Conservation (phyloP, 2,888 invertebrate genomes). For the Hartigia nigra region DNA sequence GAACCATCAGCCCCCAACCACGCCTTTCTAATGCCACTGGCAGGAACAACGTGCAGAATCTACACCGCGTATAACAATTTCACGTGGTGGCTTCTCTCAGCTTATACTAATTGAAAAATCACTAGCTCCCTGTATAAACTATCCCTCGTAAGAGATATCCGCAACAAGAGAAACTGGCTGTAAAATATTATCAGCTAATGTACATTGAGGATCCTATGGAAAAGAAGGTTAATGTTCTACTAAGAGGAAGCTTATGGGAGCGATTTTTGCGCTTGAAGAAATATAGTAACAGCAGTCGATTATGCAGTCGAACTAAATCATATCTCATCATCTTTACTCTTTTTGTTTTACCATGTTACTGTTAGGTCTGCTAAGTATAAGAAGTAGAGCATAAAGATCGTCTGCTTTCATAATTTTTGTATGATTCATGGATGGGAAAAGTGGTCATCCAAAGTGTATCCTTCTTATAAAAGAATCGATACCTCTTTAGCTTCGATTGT, state of each 20-base stretch:
- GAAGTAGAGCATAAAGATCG: not conserved
- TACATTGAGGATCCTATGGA: not conserved
- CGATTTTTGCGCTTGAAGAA: not conserved
- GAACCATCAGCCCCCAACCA: constrained; percentile 21
- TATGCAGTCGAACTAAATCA: not conserved
- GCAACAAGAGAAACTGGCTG: not conserved
- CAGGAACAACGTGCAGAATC: constrained; percentile 21
- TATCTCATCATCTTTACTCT: not conserved
- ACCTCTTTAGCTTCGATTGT: not conserved
- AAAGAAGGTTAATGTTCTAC: not conserved
- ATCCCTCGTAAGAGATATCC: not conserved
- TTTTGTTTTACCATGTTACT: not conserved
- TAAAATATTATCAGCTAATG: not conserved
- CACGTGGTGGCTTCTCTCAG: not conserved
- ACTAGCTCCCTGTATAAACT: not conserved
- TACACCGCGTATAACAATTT: not conserved
- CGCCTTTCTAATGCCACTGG: constrained; percentile 38
- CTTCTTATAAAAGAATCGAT: not conserved
- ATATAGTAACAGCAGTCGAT: not conserved
- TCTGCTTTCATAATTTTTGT: not conserved
- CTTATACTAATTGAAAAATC: not conserved
- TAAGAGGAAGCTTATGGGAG: not conserved
- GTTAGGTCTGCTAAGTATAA: not conserved
- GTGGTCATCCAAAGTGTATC: not conserved
- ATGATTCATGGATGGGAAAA: not conserved